phyloP scores from a whole-genome alignment of 2,888 invertebrate species.

The Leptothorax acervorum region DNA sequence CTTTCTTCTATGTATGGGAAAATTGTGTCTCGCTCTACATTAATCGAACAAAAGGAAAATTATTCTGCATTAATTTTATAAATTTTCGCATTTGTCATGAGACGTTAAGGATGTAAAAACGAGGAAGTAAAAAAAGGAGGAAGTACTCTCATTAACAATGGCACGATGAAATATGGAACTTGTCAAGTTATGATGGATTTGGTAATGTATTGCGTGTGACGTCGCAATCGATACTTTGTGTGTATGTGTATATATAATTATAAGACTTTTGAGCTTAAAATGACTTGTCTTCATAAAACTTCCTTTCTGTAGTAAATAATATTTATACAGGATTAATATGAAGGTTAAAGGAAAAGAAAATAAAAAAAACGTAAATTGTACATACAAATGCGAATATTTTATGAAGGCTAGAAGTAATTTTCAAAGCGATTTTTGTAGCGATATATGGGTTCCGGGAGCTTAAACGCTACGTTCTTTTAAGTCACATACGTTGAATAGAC shows the following conservation, averaged over 20 bases:
- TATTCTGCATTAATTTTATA: background rate
- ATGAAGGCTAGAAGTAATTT: background rate
- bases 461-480: slow-evolving; percentile 17
- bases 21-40: background rate
- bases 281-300: background rate
- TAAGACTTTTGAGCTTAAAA: background rate
- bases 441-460: background rate
- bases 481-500: slow-evolving; percentile 15
- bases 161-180: slow-evolving; percentile 31
- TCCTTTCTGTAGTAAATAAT: background rate
- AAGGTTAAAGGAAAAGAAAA: background rate
- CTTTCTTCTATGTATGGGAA: too few species aligned
- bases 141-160: slow-evolving; percentile 30
- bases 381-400: background rate
- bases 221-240: background rate
- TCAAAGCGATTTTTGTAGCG: background rate
- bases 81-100: slow-evolving; percentile 18
- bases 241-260: background rate
- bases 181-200: slow-evolving; percentile 42
- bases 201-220: slow-evolving; percentile 14
- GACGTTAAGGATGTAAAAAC: slow-evolving; percentile 6
- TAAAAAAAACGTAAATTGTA: background rate
- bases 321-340: background rate
- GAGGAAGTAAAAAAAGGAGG: too few species aligned
- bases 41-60: background rate